Percentiles rank a stretch among this genome's conserved stretches.
Evolutionary conservation across 2,113 vertebrate genomes (phyloP).

Genomic region (Carlito syrichta): DNA sequence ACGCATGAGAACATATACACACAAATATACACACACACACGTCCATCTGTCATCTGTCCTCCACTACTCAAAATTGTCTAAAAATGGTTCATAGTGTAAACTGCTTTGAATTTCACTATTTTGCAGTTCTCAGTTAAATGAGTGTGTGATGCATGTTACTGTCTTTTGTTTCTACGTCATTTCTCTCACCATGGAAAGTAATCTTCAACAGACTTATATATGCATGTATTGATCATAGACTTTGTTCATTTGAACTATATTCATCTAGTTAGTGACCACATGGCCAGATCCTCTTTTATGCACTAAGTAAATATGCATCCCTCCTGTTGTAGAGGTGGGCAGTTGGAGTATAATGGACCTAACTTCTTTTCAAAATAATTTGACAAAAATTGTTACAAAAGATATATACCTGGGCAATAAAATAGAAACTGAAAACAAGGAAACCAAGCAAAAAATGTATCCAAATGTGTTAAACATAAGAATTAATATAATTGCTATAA

Average conservation of each 20-base stretch:
- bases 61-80: neutral
- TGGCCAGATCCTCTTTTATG: neutral
- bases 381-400: neutral
- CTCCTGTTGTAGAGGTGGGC: neutral
- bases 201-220: neutral
- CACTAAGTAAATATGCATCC: neutral
- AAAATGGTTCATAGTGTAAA: neutral
- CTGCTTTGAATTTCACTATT: neutral
- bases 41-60: neutral
- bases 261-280: neutral
- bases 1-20: neutral
- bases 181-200: neutral
- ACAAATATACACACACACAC: neutral
- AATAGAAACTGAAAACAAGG: neutral
- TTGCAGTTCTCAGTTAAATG: neutral
- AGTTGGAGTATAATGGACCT: neutral
- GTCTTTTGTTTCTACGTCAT: neutral
- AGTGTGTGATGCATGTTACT: neutral
- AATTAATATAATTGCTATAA: neutral
- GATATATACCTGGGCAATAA: neutral
- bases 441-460: neutral
- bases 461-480: neutral
- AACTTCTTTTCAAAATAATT: slow-evolving; percentile 19
- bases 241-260: neutral
- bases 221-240: neutral